Evolutionary conservation across 2,888 invertebrate species (phyloP).

Genomic region (Saturnia japonica): DNA sequence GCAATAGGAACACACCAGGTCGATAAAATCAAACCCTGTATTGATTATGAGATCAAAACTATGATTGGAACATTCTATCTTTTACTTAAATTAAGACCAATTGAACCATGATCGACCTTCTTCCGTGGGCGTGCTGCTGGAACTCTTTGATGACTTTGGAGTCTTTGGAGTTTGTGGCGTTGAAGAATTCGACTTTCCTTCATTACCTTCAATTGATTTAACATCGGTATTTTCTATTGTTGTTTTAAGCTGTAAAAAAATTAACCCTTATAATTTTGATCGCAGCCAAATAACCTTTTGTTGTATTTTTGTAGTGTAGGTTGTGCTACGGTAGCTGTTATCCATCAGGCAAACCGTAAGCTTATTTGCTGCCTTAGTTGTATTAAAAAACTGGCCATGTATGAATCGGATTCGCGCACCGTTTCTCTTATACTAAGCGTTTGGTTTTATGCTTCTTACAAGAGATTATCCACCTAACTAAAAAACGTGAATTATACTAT

Average conservation of each 20-base stretch:
- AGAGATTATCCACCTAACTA: no score
- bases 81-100: slow-evolving; percentile 68
- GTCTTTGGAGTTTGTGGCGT: slow-evolving; percentile 55
- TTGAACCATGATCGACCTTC: slow-evolving; percentile 80
- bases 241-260: slow-evolving; percentile 61
- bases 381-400: no score
- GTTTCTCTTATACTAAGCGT: no score
- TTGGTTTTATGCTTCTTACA: no score
- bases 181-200: slow-evolving; percentile 54
- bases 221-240: slow-evolving; percentile 54
- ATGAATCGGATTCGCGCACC: no score
- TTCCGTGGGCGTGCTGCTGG: slow-evolving; percentile 56
- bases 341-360: no score
- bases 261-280: not conserved
- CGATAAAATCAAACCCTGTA: slow-evolving; percentile 41
- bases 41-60: slow-evolving; percentile 16
- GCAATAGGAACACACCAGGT: slow-evolving; percentile 15
- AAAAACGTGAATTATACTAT: no score
- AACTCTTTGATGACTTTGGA: slow-evolving; percentile 57
- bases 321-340: no score
- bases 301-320: no score
- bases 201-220: slow-evolving; percentile 35
- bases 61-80: slow-evolving; percentile 5
- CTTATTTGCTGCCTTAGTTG: no score
- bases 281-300: no score